These are phyloP conservation scores for Periophthalmus modestus DNA, from an alignment of 2,113 vertebrate species.

Conservation along the genomic window DNA sequence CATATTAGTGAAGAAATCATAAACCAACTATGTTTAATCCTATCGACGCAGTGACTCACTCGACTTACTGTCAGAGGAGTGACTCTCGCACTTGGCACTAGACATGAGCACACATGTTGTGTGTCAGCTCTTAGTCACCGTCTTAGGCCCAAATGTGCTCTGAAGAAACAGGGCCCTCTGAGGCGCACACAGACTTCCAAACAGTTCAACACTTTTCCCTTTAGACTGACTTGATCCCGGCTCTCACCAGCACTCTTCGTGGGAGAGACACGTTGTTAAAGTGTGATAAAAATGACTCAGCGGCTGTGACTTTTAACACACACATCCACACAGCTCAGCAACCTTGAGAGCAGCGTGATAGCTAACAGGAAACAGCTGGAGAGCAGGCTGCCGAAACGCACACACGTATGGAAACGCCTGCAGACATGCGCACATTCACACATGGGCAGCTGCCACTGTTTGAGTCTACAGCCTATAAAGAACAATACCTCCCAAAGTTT, in stretches of 20 bases:
- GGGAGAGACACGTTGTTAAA: constrained; percentile 51
- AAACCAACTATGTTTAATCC: constrained; percentile 16
- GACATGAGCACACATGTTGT: constrained; percentile 46
- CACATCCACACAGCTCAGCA: constrained; percentile 42
- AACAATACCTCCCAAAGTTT: constrained; percentile 45
- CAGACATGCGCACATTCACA: constrained; percentile 54
- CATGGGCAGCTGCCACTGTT: constrained; percentile 66
- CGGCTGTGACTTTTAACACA: constrained; percentile 61
- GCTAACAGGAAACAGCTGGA: constrained; percentile 80
- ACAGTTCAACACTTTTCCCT: constrained; percentile 11
- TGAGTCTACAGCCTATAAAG: constrained; percentile 47
- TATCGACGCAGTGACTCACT: constrained; percentile 60
- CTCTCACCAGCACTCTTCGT: constrained; percentile 33
- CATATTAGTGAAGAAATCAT: constrained; percentile 13
- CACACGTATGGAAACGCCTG: constrained; percentile 50
- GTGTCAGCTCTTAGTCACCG: constrained; percentile 60
- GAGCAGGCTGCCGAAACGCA: constrained; percentile 54
- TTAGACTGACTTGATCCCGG: constrained; percentile 15
- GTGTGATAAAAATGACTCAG: constrained; percentile 65
- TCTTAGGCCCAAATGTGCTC: constrained; percentile 20
- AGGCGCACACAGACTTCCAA: constrained; percentile 5
- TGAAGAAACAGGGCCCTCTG: constrained; percentile 29
- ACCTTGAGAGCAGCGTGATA: constrained; percentile 66
- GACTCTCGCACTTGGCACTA: constrained; percentile 50
- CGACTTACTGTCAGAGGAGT: constrained; percentile 58